A percentile compares a stretch with the other conserved stretches of the same genome.
Evolutionary conservation across 2,888 invertebrate species (phyloP).

Genomic region (Drosophila rubida): DNA sequence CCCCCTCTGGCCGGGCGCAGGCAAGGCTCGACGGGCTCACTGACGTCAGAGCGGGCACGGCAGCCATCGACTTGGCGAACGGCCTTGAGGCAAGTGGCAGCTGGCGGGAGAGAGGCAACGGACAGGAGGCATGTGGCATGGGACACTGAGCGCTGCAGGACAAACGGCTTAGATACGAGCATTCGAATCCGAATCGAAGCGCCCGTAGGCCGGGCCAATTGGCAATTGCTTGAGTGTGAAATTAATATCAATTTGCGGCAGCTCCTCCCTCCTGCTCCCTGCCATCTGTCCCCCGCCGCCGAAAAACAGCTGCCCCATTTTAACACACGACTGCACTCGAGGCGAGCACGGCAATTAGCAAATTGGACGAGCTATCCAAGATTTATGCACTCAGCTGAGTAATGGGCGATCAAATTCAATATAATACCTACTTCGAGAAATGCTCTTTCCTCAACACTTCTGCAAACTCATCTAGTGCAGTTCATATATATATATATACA

Average conservation of each 20-base stretch:
- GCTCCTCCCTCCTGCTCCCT: too few relatives aligned
- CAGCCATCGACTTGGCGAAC: constrained; percentile 39
- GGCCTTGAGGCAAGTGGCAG: constrained; percentile 49
- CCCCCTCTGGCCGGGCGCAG: neutral
- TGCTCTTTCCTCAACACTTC: neutral
- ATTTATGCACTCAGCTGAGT: constrained; percentile 32
- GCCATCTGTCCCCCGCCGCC: too few relatives aligned
- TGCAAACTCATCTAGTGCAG: too few relatives aligned
- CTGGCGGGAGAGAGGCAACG: neutral
- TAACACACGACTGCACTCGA: constrained; percentile 50
- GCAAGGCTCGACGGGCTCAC: constrained; percentile 16
- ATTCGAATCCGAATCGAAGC: constrained; percentile 6
- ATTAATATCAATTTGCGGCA: constrained; percentile 58
- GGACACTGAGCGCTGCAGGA: neutral
- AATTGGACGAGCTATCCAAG: constrained; percentile 41
- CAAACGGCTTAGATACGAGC: constrained; percentile 4
- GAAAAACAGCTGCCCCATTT: constrained; percentile 36
- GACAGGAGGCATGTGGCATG: neutral
- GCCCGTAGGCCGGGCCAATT: constrained; percentile 53
- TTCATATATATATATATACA: too few relatives aligned
- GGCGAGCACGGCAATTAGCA: constrained; percentile 59
- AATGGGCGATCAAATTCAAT: constrained; percentile 5
- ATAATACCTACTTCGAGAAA: too few relatives aligned
- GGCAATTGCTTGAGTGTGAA: constrained; percentile 70
- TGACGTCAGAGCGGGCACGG: constrained; percentile 61